These are phyloP conservation scores for Mesaphorura yosii DNA, from an alignment of 1,140 invertebrate species.

Conservation along the genomic window DNA sequence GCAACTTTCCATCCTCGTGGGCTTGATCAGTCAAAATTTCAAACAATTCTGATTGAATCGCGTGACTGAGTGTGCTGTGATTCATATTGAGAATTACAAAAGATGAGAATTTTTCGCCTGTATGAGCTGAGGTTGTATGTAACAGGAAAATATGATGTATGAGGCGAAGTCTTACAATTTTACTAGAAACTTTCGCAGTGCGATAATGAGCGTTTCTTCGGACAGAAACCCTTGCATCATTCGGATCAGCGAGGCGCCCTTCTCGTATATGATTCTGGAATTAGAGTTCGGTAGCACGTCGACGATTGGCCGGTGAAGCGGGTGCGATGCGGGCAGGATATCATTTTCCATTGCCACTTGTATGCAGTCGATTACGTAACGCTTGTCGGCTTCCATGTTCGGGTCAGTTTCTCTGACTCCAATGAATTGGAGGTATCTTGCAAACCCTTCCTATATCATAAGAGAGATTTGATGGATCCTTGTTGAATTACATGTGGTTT, in stretches of 20 bases:
- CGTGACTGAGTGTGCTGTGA: constrained; percentile 49
- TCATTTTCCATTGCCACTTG: constrained; percentile 7
- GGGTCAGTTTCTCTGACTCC: not conserved
- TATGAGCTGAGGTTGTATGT: too few species aligned
- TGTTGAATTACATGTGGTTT: too few species aligned
- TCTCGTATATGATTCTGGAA: constrained; percentile 16
- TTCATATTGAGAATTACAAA: constrained; percentile 60
- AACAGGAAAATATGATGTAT: too few species aligned
- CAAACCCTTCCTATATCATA: too few species aligned
- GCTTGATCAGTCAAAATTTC: constrained; percentile 45
- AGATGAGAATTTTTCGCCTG: constrained; percentile 68
- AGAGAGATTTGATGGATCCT: too few species aligned
- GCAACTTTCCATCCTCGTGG: constrained; percentile 40
- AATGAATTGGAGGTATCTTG: not conserved
- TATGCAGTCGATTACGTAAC: not conserved
- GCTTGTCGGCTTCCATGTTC: not conserved
- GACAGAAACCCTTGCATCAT: constrained; percentile 65
- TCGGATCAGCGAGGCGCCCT: constrained; percentile 53
- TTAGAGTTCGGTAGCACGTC: not conserved
- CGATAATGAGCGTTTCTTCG: constrained; percentile 46
- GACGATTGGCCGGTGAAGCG: not conserved
- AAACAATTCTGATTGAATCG: constrained; percentile 60
- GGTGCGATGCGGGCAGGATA: not conserved
- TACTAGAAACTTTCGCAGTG: constrained; percentile 45
- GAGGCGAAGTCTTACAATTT: constrained; percentile 35